Evolutionary conservation across 2,888 invertebrate species (phyloP), one percentile per base, ranked within the genome.

Genomic region (Scaeva pyrastri): DNA sequence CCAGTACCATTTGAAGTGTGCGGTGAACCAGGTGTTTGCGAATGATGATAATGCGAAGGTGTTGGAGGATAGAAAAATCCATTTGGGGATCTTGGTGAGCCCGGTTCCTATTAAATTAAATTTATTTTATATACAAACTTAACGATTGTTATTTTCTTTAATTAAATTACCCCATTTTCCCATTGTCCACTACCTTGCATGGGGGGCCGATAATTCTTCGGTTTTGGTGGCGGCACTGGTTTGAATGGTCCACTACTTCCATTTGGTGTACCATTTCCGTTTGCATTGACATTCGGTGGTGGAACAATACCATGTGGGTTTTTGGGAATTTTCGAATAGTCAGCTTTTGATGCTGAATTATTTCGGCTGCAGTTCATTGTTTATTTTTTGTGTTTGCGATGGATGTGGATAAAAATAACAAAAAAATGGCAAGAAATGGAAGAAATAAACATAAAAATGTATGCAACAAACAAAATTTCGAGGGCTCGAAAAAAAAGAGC

Each of bases 191-290:
- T 83, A 39, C 91, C 91, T 89, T 94, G 94, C 77, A 94, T 93
- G 0, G 96, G 96, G 45, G 97, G 97, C 55, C 97, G 95, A 92
- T 97, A 98, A 93, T 97, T 97, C 91, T 97, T 97, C 58, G 98
- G 98, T 91, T 98, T 98, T 10, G 98, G 98, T 36, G 98, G 98
- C 50, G 98, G 98, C 73, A 98, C 96, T 0, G 98, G 98, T 92
- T 97, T 98, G 93, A 97, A 97, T 1, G 94, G 93, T 23, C 92
- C 91, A 79, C 92, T 92, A 76, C 90, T 89, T 90, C 91, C 91
- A 85, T 90, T 92, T 84, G 89, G 91, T 87, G 90, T 90, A 70
- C 89, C 90, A 68, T 89, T 91, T 71, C 88, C 89, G 66, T 83
- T 88, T 43, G 88, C 88, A 74, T 89, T 90, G 64, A 93, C 92